Percentiles rank a stretch among this genome's conserved stretches.
These are phyloP conservation scores for Lordiphosa fenestrarum DNA, from an alignment of 2,888 invertebrate genomes.

Conservation along the genomic window DNA sequence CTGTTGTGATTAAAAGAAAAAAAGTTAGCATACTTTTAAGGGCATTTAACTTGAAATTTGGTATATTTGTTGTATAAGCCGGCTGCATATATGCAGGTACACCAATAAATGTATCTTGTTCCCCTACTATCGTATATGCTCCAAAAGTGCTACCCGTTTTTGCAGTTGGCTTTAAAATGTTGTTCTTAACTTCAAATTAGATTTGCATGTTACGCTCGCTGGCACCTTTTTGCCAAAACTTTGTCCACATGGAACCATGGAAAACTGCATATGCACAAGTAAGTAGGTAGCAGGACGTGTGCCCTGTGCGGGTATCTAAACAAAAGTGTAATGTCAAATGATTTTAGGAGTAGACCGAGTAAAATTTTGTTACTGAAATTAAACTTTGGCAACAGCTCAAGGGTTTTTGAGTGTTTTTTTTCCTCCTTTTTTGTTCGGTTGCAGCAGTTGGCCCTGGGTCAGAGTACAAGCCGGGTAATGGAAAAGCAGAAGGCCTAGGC, in stretches of 20 bases:
- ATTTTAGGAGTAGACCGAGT: slow-evolving; percentile 39
- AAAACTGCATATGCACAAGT: neutral
- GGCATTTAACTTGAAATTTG: no score
- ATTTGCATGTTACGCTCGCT: slow-evolving; percentile 60
- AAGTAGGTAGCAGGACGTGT: neutral
- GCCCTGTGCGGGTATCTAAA: slow-evolving; percentile 42
- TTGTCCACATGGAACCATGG: slow-evolving; percentile 22
- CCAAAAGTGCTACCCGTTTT: neutral
- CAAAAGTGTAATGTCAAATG: slow-evolving; percentile 65
- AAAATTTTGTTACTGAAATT: slow-evolving; percentile 50
- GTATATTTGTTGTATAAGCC: no score
- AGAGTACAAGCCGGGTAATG: neutral
- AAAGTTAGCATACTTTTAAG: no score
- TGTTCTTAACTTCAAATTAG: slow-evolving; percentile 61
- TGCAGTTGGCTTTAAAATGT: slow-evolving; percentile 35
- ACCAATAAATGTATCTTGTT: no score
- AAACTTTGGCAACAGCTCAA: slow-evolving; percentile 41
- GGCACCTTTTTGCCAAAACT: slow-evolving; percentile 35
- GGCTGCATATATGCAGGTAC: no score
- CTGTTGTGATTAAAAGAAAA: no score
- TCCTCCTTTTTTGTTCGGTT: slow-evolving; percentile 2
- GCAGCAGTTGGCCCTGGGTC: neutral
- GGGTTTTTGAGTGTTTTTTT: neutral
- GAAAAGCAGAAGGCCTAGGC: neutral
- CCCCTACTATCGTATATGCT: no score